phyloP scores from a whole-genome alignment of 2,888 invertebrate genomes.

The Aphidius colemani region DNA sequence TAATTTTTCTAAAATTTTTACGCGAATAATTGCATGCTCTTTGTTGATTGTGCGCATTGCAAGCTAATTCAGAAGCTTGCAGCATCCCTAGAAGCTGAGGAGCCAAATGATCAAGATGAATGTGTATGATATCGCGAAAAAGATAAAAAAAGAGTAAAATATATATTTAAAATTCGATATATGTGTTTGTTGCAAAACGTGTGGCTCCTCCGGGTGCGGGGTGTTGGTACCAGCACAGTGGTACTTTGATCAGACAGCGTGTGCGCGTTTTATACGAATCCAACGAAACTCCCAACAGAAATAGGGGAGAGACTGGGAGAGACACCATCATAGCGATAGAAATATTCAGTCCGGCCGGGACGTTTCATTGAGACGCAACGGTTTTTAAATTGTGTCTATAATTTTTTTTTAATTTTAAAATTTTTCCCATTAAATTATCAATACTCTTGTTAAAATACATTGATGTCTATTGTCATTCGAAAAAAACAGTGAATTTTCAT shows the following conservation, averaged over 20 bases:
- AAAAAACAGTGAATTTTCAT: not conserved
- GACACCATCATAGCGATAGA: slow-evolving; percentile 19
- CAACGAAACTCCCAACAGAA: slow-evolving; percentile 35
- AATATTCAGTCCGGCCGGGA: slow-evolving; percentile 58
- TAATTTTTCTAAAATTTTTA: too few species aligned
- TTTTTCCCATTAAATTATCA: not conserved
- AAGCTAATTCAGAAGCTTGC: too few species aligned
- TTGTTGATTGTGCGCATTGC: too few species aligned
- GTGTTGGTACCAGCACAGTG: slow-evolving; percentile 50
- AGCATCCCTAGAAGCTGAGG: too few species aligned
- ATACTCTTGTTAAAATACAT: too few species aligned
- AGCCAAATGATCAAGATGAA: too few species aligned
- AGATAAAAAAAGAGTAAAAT: not conserved
- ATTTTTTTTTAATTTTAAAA: slow-evolving; percentile 3
- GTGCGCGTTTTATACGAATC: slow-evolving; percentile 33
- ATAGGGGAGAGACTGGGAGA: slow-evolving; percentile 41
- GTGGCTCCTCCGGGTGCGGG: slow-evolving; percentile 54
- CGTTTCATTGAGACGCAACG: slow-evolving; percentile 52
- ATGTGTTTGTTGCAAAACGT: slow-evolving; percentile 42
- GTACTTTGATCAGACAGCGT: slow-evolving; percentile 27
- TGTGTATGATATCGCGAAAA: too few species aligned
- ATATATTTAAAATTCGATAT: slow-evolving; percentile 30
- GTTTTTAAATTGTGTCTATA: slow-evolving; percentile 26
- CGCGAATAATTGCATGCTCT: too few species aligned
- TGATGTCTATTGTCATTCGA: not conserved